Conservation (phyloP, 2,113 vertebrate species). For the human (Homo sapiens) region GRCh38 chr16:69056001-69056500, state of each 20-base stretch:
- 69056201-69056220: conserved; percentile 52
- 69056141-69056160: conserved; percentile 37
- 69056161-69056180: conserved; percentile 47
- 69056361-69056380: background rate
- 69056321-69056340: background rate
- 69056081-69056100: background rate
- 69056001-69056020: too few species aligned
- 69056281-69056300: conserved; percentile 21
- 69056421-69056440: background rate
- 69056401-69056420: background rate
- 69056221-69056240: conserved; percentile 51
- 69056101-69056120: conserved; percentile 18
- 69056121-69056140: conserved; percentile 42
- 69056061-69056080: background rate
- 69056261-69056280: conserved; percentile 4
- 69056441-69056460: conserved; percentile 10
- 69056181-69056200: conserved; percentile 23
- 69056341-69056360: background rate
- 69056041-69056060: too few species aligned
- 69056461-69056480: background rate
- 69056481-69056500: conserved; percentile 20
- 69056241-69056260: conserved; percentile 17
- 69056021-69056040: too few species aligned
- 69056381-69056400: background rate
- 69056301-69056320: background rate